A percentile compares a stretch with the other conserved stretches of the same genome.
These are phyloP conservation scores for Chondrilla cf. caribensis DNA, from an alignment of 37 sponge, comb jelly and placozoan species.

Conservation along the genomic window DNA sequence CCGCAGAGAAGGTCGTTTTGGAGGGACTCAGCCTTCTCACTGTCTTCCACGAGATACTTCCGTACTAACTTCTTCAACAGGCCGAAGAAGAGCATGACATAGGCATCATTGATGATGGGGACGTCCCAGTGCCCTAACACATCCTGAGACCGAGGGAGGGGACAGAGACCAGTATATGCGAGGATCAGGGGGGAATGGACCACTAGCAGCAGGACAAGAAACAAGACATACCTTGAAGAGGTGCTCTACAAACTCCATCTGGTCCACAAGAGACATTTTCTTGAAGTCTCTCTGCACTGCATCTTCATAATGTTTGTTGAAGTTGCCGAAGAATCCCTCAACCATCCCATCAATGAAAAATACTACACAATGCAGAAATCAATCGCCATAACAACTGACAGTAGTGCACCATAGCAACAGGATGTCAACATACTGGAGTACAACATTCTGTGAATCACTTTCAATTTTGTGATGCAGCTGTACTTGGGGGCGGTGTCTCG, in stretches of 20 bases:
- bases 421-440: neutral
- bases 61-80: constrained; percentile 72
- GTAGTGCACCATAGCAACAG: neutral
- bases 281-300: constrained; percentile 64
- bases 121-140: constrained; percentile 76
- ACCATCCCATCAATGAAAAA: constrained; percentile 74
- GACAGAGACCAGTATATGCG: too few relatives aligned
- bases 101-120: constrained; percentile 80
- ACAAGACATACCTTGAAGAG: constrained; percentile 64
- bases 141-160: constrained; percentile 48
- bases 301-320: constrained; percentile 64
- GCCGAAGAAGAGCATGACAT: constrained; percentile 90
- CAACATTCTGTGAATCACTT: constrained; percentile 23
- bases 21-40: constrained; percentile 69
- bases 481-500: constrained; percentile 66
- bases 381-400: neutral
- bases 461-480: constrained; percentile 50
- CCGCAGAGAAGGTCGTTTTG: constrained; percentile 91
- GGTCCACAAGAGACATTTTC: constrained; percentile 51
- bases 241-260: constrained; percentile 56
- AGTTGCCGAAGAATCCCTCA: constrained; percentile 58
- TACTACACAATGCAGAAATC: constrained; percentile 32
- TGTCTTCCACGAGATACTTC: constrained; percentile 37
- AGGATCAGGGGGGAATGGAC: too few relatives aligned
- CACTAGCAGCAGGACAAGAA: too few relatives aligned